Conservation (phyloP, 1,140 invertebrate species). For the Apis mellifera region Amel_HAv3.1 CM009943.2:3818501-3819000, state of each 20-base stretch:
- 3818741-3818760: neutral
- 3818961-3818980: neutral
- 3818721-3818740: no score
- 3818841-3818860: neutral
- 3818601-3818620: neutral
- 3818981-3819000: neutral
- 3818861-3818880: neutral
- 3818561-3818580: neutral
- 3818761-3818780: constrained; percentile 12
- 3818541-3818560: neutral
- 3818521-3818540: no score
- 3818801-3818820: neutral
- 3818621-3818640: neutral
- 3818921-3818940: neutral
- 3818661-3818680: constrained; percentile 13
- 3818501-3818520: no score
- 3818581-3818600: neutral
- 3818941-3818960: neutral
- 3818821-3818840: constrained; percentile 23
- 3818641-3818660: constrained; percentile 7
- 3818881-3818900: no score
- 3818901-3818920: no score
- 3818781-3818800: constrained; percentile 11
- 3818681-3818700: neutral
- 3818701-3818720: no score